Conservation (phyloP, 35 echinoderm and acorn worm genomes). For the Ophioderma brevispina region DNA sequence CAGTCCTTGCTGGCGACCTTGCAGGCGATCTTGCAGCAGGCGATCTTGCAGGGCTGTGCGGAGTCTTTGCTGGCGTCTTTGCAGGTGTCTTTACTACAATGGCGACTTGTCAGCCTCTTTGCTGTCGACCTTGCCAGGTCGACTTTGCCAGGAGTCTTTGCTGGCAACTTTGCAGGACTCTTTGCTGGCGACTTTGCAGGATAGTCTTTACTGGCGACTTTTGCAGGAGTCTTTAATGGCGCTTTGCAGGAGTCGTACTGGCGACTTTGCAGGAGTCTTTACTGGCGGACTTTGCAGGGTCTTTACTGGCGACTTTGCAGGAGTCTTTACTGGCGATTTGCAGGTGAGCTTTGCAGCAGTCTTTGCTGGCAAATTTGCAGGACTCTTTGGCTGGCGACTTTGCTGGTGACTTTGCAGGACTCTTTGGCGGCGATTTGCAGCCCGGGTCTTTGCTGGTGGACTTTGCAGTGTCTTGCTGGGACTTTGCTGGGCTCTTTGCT, state of each 20-base stretch:
- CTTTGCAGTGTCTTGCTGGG: conserved; percentile 54
- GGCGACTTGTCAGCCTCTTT: not conserved
- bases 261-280: conserved; percentile 22
- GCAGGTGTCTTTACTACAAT: conserved; percentile 33
- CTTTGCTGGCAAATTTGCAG: not conserved
- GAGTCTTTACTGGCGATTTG: conserved; percentile 14
- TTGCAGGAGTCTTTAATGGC: not conserved
- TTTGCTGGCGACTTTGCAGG: conserved; percentile 43
- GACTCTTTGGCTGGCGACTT: not conserved
- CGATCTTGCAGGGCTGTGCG: not conserved
- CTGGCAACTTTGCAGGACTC: not conserved
- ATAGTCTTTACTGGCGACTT: not conserved
- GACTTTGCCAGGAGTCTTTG: not conserved
- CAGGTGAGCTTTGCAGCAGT: not conserved
- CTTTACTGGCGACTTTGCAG: conserved; percentile 60
- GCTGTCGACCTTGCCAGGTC: not conserved
- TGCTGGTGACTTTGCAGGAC: conserved; percentile 8
- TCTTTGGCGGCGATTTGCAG: not conserved
- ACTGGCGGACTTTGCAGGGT: conserved; percentile 34
- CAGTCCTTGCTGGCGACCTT: not conserved
- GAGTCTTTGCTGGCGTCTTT: not conserved
- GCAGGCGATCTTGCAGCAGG: not conserved
- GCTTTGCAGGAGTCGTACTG: conserved; percentile 33
- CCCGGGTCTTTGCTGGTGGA: conserved; percentile 37
- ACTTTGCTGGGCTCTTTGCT: conserved; percentile 44